Conservation (phyloP, 1,140 invertebrate species). For the Panagrolaimus sp. region DNA sequence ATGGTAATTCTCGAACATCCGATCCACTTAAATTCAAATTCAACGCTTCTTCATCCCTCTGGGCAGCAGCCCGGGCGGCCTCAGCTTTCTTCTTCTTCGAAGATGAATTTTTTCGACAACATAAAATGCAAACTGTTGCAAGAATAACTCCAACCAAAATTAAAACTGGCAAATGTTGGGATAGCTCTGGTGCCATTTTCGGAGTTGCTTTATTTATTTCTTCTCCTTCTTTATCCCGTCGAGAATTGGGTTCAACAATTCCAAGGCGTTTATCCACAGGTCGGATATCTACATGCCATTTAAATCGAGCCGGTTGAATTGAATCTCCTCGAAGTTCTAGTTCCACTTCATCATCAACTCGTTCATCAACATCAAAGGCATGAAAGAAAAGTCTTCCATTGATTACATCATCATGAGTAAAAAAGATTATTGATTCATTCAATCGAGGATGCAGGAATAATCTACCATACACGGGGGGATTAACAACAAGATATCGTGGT, state of each 20-base stretch:
- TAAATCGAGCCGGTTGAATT: slow-evolving; percentile 46
- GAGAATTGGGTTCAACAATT: slow-evolving; percentile 1
- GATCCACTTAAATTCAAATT: slow-evolving; percentile 4
- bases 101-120: slow-evolving; percentile 31
- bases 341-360: slow-evolving; percentile 32
- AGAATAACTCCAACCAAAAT: slow-evolving; percentile 37
- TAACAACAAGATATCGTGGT: slow-evolving; percentile 51
- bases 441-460: slow-evolving; percentile 48
- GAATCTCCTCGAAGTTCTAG: slow-evolving; percentile 44
- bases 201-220: slow-evolving; percentile 22
- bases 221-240: slow-evolving; percentile 17
- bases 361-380: slow-evolving; percentile 35
- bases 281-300: slow-evolving; percentile 33
- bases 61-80: slow-evolving; percentile 5
- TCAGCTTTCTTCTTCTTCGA: slow-evolving; percentile 35
- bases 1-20: slow-evolving; percentile 15
- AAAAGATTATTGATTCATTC: slow-evolving; percentile 50
- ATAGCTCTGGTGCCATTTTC: slow-evolving; percentile 30
- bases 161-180: slow-evolving; percentile 43
- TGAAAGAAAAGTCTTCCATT: slow-evolving; percentile 48
- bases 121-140: slow-evolving; percentile 29
- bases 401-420: slow-evolving; percentile 50
- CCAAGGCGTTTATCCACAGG: slow-evolving; percentile 20
- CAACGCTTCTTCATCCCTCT: background rate
- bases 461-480: slow-evolving; percentile 40